Base-by-base conservation (phyloP, 1,140 invertebrate species). In the Periplaneta americana region DNA sequence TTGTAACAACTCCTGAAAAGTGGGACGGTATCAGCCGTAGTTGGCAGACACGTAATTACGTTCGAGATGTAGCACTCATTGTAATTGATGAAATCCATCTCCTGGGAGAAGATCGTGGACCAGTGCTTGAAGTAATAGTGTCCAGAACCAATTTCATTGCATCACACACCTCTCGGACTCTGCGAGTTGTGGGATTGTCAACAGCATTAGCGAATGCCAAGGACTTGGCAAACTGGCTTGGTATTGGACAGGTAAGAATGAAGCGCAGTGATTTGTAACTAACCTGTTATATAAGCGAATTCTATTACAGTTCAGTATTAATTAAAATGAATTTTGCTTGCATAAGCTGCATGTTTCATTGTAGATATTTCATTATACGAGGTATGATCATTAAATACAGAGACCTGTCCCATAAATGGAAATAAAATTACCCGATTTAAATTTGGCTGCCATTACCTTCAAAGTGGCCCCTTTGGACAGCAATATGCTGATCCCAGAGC, bases 51-150 rank as follows among this genome's bases (percentile, higher is more conserved):
- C 92, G 98, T 83, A 95, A 94, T 88, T 99, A 99, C 86, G 98
- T 99, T 1, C 94, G 93, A 82, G 92, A 97, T 85, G 98, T 99
- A 0, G 94, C 95, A 0, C 89, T 99, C 0, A 96, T 99, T 81
- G 93, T 99, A 33, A 99, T 99, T 84, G 98, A 99, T 88, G 98
- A 99, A 89, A 99, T 99, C 84, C 98, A 99, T 91, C 89, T 99
- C 35, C 89, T 99, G 74, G 98, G 97, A 82, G 94, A 97, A 88
- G 95, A 97, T 86, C 90, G 96, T 83, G 96, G 95, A 28, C 95
- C 95, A 0, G 95, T 97, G 10, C 88, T 97, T 9, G 95, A 97
- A 88, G 95, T 96, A 11, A 96, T 96, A 80, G 93, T 96, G n/a
- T 96, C 95, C 0, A 91, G 94, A 86, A 89, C 91, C 85, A 98